Evolutionary conservation across 2,888 invertebrate species (phyloP).

Genomic region (Phortica magna): DNA sequence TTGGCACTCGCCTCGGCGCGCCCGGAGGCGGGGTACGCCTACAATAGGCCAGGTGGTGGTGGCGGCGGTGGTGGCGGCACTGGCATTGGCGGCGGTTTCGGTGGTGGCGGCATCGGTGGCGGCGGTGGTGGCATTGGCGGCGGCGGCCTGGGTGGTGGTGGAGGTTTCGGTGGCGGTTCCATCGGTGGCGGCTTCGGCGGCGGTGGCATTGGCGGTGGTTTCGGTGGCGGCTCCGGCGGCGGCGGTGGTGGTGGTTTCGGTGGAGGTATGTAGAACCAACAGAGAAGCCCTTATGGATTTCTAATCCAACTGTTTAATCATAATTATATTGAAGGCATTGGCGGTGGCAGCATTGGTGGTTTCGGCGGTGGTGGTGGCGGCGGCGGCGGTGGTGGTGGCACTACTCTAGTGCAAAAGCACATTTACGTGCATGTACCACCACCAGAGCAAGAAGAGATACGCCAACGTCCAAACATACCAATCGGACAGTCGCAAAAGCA

Average conservation of each 20-base stretch:
- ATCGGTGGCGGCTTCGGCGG: constrained; percentile 56
- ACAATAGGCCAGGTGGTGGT: constrained; percentile 77
- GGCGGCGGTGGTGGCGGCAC: constrained; percentile 58
- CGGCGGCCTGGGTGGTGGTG: constrained; percentile 56
- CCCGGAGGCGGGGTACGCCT: constrained; percentile 78
- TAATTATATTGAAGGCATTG: constrained; percentile 52
- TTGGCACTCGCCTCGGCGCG: constrained; percentile 77
- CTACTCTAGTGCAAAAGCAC: constrained; percentile 87
- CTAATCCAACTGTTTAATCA: background rate
- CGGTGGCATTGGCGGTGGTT: constrained; percentile 56
- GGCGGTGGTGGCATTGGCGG: constrained; percentile 67
- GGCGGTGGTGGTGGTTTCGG: constrained; percentile 61
- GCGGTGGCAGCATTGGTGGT: constrained; percentile 51
- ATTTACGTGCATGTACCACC: constrained; percentile 94
- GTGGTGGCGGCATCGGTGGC: constrained; percentile 43
- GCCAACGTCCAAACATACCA: constrained; percentile 81
- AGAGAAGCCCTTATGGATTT: background rate
- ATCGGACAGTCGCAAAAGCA: constrained; percentile 89
- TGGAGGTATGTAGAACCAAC: constrained; percentile 45
- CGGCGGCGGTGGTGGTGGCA: constrained; percentile 75
- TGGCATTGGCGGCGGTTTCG: constrained; percentile 55
- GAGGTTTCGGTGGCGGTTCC: constrained; percentile 57
- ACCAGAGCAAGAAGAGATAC: constrained; percentile 88
- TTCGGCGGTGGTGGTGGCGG: constrained; percentile 67
- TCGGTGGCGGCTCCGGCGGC: constrained; percentile 55